Percentiles rank a stretch among this genome's conserved stretches.
Evolutionary conservation across 2,113 vertebrate species (phyloP).

Genomic region (Eulemur macaco): DNA sequence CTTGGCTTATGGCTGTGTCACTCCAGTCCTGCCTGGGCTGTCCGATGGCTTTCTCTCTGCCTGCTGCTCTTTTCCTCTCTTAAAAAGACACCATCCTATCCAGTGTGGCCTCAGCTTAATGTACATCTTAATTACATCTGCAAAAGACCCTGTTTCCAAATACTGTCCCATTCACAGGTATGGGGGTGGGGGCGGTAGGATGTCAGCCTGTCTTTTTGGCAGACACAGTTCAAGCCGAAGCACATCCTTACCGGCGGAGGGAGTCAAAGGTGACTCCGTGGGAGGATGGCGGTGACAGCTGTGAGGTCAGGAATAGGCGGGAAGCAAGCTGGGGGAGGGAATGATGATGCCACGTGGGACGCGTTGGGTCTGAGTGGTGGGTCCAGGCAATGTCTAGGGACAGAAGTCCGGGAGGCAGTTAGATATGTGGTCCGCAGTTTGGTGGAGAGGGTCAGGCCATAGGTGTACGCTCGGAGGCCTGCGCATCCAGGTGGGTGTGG

Average conservation of each 20-base stretch:
- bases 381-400: background rate
- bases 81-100: background rate
- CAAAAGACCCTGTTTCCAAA: background rate
- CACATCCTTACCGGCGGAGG: background rate
- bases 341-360: background rate
- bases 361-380: background rate
- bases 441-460: background rate
- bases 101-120: background rate
- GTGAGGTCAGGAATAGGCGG: rapidly evolving
- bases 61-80: background rate
- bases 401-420: background rate
- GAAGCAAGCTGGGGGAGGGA: rapidly evolving
- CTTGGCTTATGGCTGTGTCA: rapidly evolving
- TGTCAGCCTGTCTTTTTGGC: background rate
- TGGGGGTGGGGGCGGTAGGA: too few species aligned
- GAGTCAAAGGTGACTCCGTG: rapidly evolving
- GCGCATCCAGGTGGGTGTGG: too few species aligned
- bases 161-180: background rate
- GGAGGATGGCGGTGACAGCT: background rate
- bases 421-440: rapidly evolving
- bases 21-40: background rate
- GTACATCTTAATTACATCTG: background rate
- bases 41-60: rapidly evolving
- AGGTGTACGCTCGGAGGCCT: rapidly evolving
- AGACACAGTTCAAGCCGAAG: too few species aligned